Percentiles rank a stretch among this genome's conserved stretches.
Evolutionary conservation across 2,888 invertebrate species (phyloP).

Genomic region (Scelioninae gen. 2): DNA sequence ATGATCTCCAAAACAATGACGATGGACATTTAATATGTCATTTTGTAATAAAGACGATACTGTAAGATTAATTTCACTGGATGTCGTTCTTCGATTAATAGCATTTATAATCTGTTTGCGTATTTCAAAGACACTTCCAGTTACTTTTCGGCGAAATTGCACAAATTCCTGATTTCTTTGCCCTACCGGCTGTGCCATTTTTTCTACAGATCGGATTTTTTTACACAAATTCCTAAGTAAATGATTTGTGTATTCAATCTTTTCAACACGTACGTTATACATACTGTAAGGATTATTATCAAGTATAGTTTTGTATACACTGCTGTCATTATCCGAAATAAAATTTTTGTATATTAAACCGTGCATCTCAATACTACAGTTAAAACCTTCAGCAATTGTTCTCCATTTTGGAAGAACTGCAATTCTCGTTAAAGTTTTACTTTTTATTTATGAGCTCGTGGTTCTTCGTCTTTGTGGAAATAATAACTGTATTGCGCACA

Average conservation of each 20-base stretch:
- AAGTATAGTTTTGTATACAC: constrained; percentile 65
- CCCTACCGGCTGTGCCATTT: not conserved
- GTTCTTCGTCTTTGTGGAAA: constrained; percentile 29
- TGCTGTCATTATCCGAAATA: constrained; percentile 67
- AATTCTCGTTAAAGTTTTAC: constrained; percentile 60
- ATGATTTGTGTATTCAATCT: constrained; percentile 60
- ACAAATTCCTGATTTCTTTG: constrained; percentile 10
- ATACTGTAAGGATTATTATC: constrained; percentile 62
- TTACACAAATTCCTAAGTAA: constrained; percentile 36
- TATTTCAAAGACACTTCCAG: not conserved
- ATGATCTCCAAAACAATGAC: not conserved
- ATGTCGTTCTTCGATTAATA: not conserved
- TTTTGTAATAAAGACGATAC: not conserved
- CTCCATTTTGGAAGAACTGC: constrained; percentile 42
- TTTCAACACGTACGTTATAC: constrained; percentile 20
- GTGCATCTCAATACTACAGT: constrained; percentile 49
- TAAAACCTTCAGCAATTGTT: constrained; percentile 55
- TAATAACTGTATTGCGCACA: constrained; percentile 28
- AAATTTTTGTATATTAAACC: constrained; percentile 55
- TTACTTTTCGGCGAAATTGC: not conserved
- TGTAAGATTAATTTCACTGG: not conserved
- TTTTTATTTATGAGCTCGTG: constrained; percentile 55
- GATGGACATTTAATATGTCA: not conserved
- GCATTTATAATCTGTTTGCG: constrained; percentile 2
- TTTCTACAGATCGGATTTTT: constrained; percentile 17